A percentile compares a stretch with the other conserved stretches of the same genome.
phyloP scores from a whole-genome alignment of 1,140 invertebrate species.

The Pteromalus puparum region DNA sequence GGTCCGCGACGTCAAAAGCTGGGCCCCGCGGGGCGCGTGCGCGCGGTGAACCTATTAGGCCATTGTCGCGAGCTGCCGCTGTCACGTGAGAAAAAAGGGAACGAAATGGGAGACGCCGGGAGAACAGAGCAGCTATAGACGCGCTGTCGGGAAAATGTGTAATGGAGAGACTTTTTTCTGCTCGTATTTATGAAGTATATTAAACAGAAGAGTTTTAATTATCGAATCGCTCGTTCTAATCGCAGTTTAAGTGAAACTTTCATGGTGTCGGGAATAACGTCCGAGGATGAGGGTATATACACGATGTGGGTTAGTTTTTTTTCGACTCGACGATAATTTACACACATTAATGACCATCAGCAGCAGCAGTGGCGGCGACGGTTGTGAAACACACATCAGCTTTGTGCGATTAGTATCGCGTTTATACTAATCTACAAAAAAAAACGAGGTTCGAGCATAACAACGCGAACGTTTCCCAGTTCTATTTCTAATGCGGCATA shows the following conservation, averaged over 20 bases:
- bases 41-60: constrained; percentile 12
- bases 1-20: not conserved
- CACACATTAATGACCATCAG: not conserved
- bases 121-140: not conserved
- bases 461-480: not conserved
- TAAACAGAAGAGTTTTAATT: no score
- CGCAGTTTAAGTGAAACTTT: no score
- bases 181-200: no score
- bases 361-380: no score
- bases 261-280: no score
- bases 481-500: not conserved
- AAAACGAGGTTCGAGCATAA: no score
- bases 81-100: not conserved
- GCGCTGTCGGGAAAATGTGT: not conserved
- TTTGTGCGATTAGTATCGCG: not conserved
- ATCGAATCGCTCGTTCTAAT: no score
- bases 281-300: no score
- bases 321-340: not conserved
- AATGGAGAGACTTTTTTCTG: not conserved
- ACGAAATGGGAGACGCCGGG: not conserved
- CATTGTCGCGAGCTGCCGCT: not conserved
- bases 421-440: not conserved
- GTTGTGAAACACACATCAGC: not conserved
- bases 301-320: no score
- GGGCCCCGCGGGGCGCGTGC: constrained; percentile 21